phyloP scores from a whole-genome alignment of 1,140 invertebrate species.

The Papilio xuthus region DNA sequence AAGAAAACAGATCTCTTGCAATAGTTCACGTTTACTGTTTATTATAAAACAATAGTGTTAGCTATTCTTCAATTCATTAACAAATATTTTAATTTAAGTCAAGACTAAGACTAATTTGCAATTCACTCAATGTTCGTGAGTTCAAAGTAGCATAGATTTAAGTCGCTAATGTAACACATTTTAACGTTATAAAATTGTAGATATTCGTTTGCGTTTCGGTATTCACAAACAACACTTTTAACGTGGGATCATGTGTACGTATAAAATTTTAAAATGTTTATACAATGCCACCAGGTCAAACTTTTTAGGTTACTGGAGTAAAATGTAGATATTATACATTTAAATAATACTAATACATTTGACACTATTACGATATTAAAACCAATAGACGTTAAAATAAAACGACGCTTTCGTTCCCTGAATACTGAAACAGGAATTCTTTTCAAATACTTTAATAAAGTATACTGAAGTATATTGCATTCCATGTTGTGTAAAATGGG shows the following conservation, averaged over 20 bases:
- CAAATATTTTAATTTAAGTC: not conserved
- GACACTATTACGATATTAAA: no score
- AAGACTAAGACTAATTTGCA: not conserved
- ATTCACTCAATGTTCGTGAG: not conserved
- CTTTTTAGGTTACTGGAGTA: conserved; percentile 12
- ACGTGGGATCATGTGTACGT: not conserved
- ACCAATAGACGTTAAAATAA: not conserved
- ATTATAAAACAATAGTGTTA: not conserved
- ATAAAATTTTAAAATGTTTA: conserved; percentile 15
- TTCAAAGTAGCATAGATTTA: not conserved
- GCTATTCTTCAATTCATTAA: not conserved
- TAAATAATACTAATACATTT: no score
- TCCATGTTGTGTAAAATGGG: not conserved
- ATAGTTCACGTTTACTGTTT: no score
- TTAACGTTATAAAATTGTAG: not conserved
- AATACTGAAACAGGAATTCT: not conserved
- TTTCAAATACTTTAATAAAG: not conserved
- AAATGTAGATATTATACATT: no score
- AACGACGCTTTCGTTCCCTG: not conserved
- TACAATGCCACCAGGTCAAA: conserved; percentile 15
- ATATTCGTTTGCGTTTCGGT: not conserved
- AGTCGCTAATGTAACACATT: not conserved
- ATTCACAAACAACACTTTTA: conserved; percentile 7
- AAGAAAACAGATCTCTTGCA: no score
- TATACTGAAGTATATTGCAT: not conserved